These are phyloP conservation scores for Onychomys torridus DNA, from an alignment of 2,797 vertebrate genomes.

Conservation along the genomic window DNA sequence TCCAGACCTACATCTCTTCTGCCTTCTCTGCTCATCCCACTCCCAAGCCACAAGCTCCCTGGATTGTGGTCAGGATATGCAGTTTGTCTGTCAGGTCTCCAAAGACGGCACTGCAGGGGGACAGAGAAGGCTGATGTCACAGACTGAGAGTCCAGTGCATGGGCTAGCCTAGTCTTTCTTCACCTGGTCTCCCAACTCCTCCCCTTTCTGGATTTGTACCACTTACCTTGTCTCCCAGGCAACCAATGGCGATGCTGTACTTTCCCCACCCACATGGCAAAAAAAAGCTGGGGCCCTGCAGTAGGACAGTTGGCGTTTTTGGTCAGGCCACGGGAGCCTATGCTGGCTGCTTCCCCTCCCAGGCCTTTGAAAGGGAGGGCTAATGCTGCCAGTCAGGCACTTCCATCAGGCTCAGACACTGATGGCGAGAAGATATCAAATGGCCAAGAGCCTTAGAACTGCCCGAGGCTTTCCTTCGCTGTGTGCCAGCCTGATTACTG, in stretches of 20 bases:
- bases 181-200: constrained; percentile 31
- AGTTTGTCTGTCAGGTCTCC: neutral
- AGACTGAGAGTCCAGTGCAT: neutral
- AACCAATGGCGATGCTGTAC: constrained; percentile 17
- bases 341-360: neutral
- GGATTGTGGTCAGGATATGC: neutral
- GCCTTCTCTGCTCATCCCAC: neutral
- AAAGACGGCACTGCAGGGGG: neutral
- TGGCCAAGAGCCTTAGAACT: neutral
- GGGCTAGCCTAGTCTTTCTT: neutral
- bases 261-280: constrained; percentile 13
- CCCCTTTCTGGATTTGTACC: constrained; percentile 17
- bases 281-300: constrained; percentile 19
- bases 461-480: neutral
- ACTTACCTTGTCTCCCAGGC: constrained; percentile 64
- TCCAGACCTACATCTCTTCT: neutral
- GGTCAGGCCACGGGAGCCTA: neutral
- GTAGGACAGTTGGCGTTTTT: constrained; percentile 41
- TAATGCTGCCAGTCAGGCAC: neutral
- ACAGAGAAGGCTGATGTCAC: neutral
- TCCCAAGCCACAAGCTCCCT: neutral
- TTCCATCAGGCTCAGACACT: neutral
- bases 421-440: neutral
- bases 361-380: constrained; percentile 12
- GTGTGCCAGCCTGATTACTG: neutral